Base-by-base conservation (phyloP, 2,113 vertebrate genomes). In the Noturus placidus region DNA sequence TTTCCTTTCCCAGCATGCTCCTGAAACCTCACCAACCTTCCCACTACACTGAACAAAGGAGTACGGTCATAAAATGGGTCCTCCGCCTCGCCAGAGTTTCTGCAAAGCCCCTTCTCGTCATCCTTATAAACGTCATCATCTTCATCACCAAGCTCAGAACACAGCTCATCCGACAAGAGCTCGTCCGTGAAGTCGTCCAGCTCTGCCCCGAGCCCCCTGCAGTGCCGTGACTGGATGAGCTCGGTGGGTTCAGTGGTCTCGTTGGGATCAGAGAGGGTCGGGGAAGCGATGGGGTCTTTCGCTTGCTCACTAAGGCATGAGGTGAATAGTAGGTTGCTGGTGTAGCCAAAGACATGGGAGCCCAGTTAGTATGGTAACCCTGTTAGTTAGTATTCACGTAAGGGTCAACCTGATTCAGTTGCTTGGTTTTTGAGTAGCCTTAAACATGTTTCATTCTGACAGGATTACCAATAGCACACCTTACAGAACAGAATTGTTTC, bases 1-100 rank as follows among this genome's bases (percentile, higher is more conserved):
- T 96, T 96, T 97, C 97, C 96, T 97, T 93, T 96, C 96, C 95
- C 97, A 95, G 97, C 97, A 96, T 97, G 96, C 97, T 96, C 96
- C 97, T 95, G 94, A 95, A 96, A 96, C 97, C 98, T 98, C 97
- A 99, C 98, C 97, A 99, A 99, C 98, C 98, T 99, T 97, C 98
- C 98, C 96, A 99, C 98, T 97, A 99, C 96, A 98, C 97, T 99
- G 98, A 99, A 99, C 97, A 99, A 97, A 95, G 98, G 97, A 92
- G 97, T 96, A 96, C 97, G 97, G 96, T 99, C 97, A 96, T 99
- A 99, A 99, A 99, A 99, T 92, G 98, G 98, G 95, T 99, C 98
- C 96, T 94, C 97, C 96, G 97, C 96, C 96, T 97, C 96, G 95
- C 96, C 84, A 92, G 93, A 95, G 92, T 94, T 93, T 90, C 87